A percentile compares a stretch with the other conserved stretches of the same genome.
Conservation (phyloP, 2,797 vertebrate genomes). For the Chelmon rostratus region DNA sequence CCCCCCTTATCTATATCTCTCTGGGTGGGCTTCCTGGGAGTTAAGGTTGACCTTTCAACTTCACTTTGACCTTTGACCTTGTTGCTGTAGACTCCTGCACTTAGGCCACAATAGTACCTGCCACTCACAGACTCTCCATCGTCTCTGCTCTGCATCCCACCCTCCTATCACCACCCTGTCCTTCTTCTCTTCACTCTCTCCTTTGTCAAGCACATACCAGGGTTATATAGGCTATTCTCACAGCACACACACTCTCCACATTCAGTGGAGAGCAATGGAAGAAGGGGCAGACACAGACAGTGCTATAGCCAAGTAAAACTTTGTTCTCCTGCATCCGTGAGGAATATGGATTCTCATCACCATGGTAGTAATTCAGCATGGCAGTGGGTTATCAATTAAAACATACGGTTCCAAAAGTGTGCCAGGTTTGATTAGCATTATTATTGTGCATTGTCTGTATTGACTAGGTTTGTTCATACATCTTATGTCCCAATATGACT, state of each 20-base stretch:
- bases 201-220: conserved; percentile 66
- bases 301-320: conserved; percentile 1
- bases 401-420: not conserved
- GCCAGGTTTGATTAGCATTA: not conserved
- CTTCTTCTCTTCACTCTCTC: conserved; percentile 20
- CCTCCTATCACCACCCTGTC: conserved; percentile 37
- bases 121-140: conserved; percentile 63
- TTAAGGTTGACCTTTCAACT: conserved; percentile 75
- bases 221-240: conserved; percentile 33
- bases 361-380: not conserved
- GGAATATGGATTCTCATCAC: conserved; percentile 2
- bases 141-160: conserved; percentile 39
- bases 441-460: not conserved
- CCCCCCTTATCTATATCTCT: conserved; percentile 33
- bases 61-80: conserved; percentile 81
- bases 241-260: conserved; percentile 26
- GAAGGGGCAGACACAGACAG: conserved; percentile 3
- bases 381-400: not conserved
- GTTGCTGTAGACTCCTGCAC: conserved; percentile 64
- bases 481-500: not conserved
- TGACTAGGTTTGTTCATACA: not conserved
- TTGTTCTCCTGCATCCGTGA: not conserved
- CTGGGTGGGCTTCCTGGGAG: conserved; percentile 71
- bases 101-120: conserved; percentile 69
- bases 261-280: conserved; percentile 30